Evolutionary conservation across 2,113 vertebrate genomes (phyloP), one percentile per base, ranked within the genome.

Genomic region (Clarias macrocephalus): DNA sequence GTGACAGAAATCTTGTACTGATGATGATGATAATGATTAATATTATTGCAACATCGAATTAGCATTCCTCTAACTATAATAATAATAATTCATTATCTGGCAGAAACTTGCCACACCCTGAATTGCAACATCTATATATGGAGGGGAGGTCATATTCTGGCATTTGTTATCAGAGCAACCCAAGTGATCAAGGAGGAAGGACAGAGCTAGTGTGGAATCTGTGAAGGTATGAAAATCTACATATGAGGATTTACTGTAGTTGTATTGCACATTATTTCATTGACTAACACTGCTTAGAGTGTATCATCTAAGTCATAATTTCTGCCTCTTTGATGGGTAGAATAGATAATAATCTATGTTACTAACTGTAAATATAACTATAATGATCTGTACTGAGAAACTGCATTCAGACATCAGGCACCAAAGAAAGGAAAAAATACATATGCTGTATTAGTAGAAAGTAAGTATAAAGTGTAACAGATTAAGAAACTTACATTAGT

Each of bases 141-240:
- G n/a, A 33, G 23, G 15, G n/a, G 33, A 70, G n/a, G 6, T 6
- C 33, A 13, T n/a, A 52, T n/a, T 77, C 48, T n/a, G 28, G 33
- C 28, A 84, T 5, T 37, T 9, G 1, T 23, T 84, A 56, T 54
- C 37, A 57, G 54, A 72, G 28, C 56, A 84, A 84, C 66, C 23
- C 28, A 30, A 18, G 9, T 30, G 59, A 37, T 25, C 13, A 54
- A 59, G 68, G 48, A 57, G 15, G 21, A 42, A 37, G 19, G 28
- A 57, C 28, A 59, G 52, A 84, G 15, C 30, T 3, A 63, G 37
- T 28, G 37, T 23, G 28, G 19, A 10, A 63, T 65, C n/a, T 60
- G 48, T 66, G 48, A 79, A 80, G 85, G 85, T 86, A 86, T 23
- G 84, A 66, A 65, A 85, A 33, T 68, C 66, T 10, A 59, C 28